Evolutionary conservation across 2,888 invertebrate species (phyloP).

Genomic region (Baccha elongata): DNA sequence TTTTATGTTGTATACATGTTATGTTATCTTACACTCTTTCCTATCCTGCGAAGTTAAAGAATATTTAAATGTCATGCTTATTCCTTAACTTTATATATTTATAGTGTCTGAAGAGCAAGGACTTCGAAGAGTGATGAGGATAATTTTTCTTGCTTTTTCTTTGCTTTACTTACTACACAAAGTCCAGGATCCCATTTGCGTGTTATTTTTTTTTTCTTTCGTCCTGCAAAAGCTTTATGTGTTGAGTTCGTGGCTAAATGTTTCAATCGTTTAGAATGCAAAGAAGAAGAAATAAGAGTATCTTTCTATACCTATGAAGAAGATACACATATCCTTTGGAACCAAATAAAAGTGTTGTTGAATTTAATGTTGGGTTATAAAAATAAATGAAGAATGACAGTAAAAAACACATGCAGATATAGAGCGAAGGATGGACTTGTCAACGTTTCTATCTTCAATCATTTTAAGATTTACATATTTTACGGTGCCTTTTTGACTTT

Average conservation of each 20-base stretch:
- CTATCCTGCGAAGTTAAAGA: constrained; percentile 56
- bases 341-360: constrained; percentile 33
- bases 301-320: too few species aligned
- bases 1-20: constrained; percentile 48
- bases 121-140: constrained; percentile 62
- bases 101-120: constrained; percentile 58
- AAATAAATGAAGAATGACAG: constrained; percentile 20
- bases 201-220: not conserved
- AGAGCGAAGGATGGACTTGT: constrained; percentile 66
- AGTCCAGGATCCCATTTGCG: constrained; percentile 10
- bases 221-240: constrained; percentile 12
- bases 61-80: constrained; percentile 71
- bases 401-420: too few species aligned
- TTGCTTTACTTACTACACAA: constrained; percentile 37
- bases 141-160: constrained; percentile 60
- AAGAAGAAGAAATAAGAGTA: not conserved
- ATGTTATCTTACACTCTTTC: constrained; percentile 26
- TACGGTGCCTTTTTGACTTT: constrained; percentile 44
- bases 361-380: constrained; percentile 46
- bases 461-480: constrained; percentile 72
- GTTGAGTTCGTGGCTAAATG: constrained; percentile 43
- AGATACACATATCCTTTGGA: constrained; percentile 14
- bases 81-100: constrained; percentile 65
- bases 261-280: constrained; percentile 50
- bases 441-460: constrained; percentile 72